These are phyloP conservation scores for Megastigmus dorsalis DNA, from an alignment of 2,888 invertebrate genomes.

Conservation along the genomic window DNA sequence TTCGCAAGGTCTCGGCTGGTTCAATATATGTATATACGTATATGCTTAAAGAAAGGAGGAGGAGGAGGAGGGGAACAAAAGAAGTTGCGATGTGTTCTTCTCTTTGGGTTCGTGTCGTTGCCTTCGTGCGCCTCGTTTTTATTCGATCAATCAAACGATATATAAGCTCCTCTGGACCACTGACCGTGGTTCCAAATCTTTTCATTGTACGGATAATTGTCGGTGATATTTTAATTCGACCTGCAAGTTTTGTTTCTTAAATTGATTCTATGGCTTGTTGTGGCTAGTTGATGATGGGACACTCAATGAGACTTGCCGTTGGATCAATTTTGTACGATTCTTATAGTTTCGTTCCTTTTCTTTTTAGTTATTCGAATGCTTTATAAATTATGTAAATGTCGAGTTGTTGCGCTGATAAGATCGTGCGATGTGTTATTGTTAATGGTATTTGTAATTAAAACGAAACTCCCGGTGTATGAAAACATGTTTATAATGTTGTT, in stretches of 20 bases:
- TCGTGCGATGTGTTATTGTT: background rate
- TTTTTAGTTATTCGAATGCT: too few relatives aligned
- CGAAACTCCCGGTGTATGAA: constrained; percentile 6
- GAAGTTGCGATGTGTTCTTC: too few relatives aligned
- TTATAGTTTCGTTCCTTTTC: too few relatives aligned
- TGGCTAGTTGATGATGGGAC: too few relatives aligned
- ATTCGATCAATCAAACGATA: constrained; percentile 29
- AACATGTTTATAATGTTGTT: constrained; percentile 24
- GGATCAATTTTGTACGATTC: too few relatives aligned
- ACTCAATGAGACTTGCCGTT: too few relatives aligned
- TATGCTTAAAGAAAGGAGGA: background rate
- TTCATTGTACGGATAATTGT: constrained; percentile 28
- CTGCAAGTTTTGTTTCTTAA: background rate
- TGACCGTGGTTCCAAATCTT: background rate
- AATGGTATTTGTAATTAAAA: constrained; percentile 4
- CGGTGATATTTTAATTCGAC: constrained; percentile 38
- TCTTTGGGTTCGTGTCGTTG: constrained; percentile 9
- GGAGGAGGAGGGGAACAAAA: background rate
- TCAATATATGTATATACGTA: background rate
- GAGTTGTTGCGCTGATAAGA: background rate
- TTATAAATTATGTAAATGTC: background rate
- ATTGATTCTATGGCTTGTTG: too few relatives aligned
- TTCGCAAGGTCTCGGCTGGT: constrained; percentile 59
- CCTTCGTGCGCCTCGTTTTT: background rate
- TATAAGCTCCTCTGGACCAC: background rate